Evolutionary conservation across 2,797 vertebrate species (phyloP).

Genomic region (Onychomys arenicola): DNA sequence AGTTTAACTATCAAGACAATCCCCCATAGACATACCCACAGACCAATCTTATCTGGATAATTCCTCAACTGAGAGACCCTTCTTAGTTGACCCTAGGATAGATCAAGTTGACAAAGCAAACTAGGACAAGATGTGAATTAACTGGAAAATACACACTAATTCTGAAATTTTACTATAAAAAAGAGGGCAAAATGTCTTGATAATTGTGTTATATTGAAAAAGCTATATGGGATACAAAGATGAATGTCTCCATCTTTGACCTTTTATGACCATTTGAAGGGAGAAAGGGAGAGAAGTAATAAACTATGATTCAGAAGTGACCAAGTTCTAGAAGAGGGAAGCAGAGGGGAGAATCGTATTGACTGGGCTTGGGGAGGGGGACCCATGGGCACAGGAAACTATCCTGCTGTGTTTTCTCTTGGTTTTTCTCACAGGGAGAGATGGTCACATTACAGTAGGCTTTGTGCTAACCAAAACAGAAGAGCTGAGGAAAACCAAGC

Average conservation of each 20-base stretch:
- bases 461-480: conserved; percentile 50
- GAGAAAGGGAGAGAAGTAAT: neutral
- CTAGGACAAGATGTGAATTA: neutral
- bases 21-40: neutral
- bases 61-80: neutral
- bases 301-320: conserved; percentile 3
- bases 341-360: neutral
- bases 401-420: conserved; percentile 40
- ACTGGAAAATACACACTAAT: neutral
- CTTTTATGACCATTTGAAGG: conserved; percentile 45
- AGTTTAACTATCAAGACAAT: neutral
- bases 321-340: neutral
- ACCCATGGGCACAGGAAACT: neutral
- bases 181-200: conserved; percentile 12
- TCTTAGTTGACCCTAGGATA: neutral
- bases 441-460: conserved; percentile 13
- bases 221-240: conserved; percentile 30
- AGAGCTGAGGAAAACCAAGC: conserved; percentile 50
- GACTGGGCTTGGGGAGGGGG: neutral
- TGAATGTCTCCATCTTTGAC: conserved; percentile 24
- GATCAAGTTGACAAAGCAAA: neutral
- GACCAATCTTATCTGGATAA: neutral
- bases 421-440: conserved; percentile 14
- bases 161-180: conserved; percentile 25
- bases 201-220: conserved; percentile 18